Conservation (phyloP, 2,888 invertebrate species). For the Caenorhabditis macrosperma region DNA sequence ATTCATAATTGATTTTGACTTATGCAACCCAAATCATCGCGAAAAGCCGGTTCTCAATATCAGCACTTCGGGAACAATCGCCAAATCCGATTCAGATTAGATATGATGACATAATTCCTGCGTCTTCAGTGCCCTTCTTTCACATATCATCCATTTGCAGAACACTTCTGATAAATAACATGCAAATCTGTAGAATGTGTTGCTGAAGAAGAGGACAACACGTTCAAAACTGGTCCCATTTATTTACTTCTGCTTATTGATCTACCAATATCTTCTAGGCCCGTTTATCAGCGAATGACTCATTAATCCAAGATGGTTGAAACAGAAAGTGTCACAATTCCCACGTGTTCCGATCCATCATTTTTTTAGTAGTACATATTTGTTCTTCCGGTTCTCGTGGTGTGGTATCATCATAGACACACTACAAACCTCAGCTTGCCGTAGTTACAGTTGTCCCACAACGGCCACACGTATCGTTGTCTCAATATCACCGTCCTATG, state of each 20-base stretch:
- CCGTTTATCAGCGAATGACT: conserved; percentile 14
- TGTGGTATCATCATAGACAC: neutral
- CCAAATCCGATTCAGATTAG: conserved; percentile 48
- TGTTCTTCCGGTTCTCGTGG: neutral
- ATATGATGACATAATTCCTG: conserved; percentile 52
- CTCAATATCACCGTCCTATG: neutral
- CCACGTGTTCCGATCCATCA: conserved; percentile 3
- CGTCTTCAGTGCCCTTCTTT: neutral
- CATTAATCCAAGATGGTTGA: conserved; percentile 22
- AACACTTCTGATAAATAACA: conserved; percentile 36
- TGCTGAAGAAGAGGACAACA: conserved; percentile 15
- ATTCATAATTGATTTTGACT: conserved; percentile 55
- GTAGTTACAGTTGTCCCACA: conserved; percentile 22
- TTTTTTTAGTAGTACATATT: neutral
- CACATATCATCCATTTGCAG: conserved; percentile 16
- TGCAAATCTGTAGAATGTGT: conserved; percentile 29
- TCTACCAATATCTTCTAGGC: conserved; percentile 10
- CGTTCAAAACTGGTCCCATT: conserved; percentile 35
- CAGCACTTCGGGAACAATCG: conserved; percentile 30
- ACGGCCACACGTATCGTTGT: conserved; percentile 22
- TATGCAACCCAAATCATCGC: conserved; percentile 52
- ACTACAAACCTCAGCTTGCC: conserved; percentile 6
- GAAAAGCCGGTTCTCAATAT: conserved; percentile 37
- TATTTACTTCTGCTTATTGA: conserved; percentile 18
- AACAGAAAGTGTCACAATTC: conserved; percentile 14